A percentile compares a stretch with the other conserved stretches of the same genome.
Conservation (phyloP, 2,113 vertebrate genomes). For the Leucopsar rothschildi region DNA sequence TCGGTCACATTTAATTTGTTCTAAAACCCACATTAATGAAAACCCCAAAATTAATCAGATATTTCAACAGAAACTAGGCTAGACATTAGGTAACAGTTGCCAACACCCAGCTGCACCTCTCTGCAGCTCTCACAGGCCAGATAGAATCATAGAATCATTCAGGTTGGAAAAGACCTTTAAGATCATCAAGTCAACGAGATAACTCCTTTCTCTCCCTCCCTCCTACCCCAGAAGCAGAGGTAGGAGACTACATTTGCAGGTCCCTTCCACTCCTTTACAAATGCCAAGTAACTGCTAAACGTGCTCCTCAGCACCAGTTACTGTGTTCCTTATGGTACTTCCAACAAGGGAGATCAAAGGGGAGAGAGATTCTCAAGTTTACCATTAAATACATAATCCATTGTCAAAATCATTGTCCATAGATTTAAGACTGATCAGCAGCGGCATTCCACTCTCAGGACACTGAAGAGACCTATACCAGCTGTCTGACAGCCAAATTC, state of each 20-base stretch:
- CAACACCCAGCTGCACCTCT: background rate
- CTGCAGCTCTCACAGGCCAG: background rate
- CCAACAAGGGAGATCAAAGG: background rate
- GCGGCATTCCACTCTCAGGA: background rate
- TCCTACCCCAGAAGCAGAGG: background rate
- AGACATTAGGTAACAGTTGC: background rate
- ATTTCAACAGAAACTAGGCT: constrained; percentile 11
- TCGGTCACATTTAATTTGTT: constrained; percentile 8
- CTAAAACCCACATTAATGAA: constrained; percentile 17
- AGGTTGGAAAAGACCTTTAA: background rate
- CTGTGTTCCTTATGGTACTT: background rate
- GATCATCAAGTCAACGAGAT: background rate
- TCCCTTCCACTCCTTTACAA: background rate
- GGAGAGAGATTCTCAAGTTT: background rate
- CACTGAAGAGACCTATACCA: background rate
- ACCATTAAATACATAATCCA: background rate
- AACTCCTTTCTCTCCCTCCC: background rate
- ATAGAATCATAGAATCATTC: background rate
- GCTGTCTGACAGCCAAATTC: background rate
- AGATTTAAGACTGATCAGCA: background rate
- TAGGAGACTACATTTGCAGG: background rate
- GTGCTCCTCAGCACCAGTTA: background rate
- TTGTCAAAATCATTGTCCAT: background rate
- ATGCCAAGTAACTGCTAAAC: background rate
- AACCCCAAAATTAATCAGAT: background rate